Evolutionary conservation across 2,797 vertebrate genomes (phyloP).

Genomic region (Catamblyrhynchus diadema): DNA sequence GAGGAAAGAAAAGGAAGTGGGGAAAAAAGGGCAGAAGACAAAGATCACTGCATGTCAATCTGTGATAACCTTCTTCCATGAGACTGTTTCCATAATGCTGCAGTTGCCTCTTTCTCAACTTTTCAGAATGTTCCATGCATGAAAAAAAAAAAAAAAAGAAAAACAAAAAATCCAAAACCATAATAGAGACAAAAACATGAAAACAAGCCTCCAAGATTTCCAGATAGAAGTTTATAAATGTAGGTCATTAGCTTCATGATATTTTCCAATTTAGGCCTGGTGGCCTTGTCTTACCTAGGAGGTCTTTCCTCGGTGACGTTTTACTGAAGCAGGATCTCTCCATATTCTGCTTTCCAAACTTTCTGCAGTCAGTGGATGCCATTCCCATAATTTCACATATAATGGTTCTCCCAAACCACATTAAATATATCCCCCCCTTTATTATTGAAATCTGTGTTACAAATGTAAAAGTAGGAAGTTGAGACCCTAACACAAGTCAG

Average conservation of each 20-base stretch:
- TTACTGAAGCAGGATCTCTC: neutral
- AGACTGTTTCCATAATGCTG: neutral
- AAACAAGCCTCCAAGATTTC: neutral
- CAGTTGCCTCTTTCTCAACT: neutral
- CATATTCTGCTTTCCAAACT: neutral
- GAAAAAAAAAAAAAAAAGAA: neutral
- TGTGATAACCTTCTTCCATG: neutral
- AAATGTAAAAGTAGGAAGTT: neutral
- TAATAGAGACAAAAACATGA: neutral
- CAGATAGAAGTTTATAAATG: neutral
- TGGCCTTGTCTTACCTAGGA: neutral
- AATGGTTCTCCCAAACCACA: neutral
- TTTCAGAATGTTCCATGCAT: neutral
- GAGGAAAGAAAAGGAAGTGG: neutral
- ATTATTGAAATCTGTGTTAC: neutral
- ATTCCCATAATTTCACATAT: neutral
- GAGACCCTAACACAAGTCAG: neutral
- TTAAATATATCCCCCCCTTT: neutral
- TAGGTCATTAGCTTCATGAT: neutral
- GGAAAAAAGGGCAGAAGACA: neutral
- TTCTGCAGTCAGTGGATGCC: neutral
- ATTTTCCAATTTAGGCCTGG: neutral
- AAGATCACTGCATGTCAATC: neutral
- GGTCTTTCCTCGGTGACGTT: rapidly evolving
- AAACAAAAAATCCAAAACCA: neutral